phyloP scores from a whole-genome alignment of 1,140 invertebrate genomes.

The silkworm (Bombyx mori) region DNA sequence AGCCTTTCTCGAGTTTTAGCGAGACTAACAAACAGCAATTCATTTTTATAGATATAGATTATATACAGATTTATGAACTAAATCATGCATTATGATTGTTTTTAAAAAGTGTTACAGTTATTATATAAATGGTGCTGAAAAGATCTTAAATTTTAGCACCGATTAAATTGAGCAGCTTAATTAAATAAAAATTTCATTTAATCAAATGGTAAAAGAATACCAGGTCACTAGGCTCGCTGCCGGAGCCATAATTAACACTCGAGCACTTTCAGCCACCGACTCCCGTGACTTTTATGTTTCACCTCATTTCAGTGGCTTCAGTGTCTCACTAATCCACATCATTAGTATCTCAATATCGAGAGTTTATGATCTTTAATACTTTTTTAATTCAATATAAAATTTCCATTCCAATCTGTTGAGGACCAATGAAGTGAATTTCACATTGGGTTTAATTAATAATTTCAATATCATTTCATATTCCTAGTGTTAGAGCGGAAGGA shows the following conservation, averaged over 20 bases:
- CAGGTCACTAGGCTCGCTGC: constrained; percentile 4
- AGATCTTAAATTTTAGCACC: too few relatives aligned
- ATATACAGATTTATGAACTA: too few relatives aligned
- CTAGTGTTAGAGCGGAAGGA: too few relatives aligned
- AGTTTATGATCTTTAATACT: neutral
- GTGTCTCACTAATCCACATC: constrained; percentile 5
- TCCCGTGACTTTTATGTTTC: constrained; percentile 14
- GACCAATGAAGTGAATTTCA: neutral
- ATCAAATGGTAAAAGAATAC: constrained; percentile 3
- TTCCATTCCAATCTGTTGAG: neutral
- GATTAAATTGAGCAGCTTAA: too few relatives aligned
- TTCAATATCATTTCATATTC: neutral
- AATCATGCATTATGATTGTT: too few relatives aligned
- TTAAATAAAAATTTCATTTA: neutral
- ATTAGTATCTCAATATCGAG: neutral
- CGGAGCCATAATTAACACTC: constrained; percentile 21
- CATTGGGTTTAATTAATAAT: constrained; percentile 8
- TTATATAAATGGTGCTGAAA: too few relatives aligned
- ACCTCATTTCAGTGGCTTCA: constrained; percentile 15
- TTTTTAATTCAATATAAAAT: neutral
- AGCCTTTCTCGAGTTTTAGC: neutral
- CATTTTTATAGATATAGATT: constrained; percentile 1
- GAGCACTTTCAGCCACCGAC: constrained; percentile 16
- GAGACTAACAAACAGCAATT: constrained; percentile 7
- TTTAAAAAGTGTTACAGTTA: too few relatives aligned